These are phyloP conservation scores for Whitmania pigra DNA, from an alignment of 1,140 invertebrate species.

Conservation along the genomic window DNA sequence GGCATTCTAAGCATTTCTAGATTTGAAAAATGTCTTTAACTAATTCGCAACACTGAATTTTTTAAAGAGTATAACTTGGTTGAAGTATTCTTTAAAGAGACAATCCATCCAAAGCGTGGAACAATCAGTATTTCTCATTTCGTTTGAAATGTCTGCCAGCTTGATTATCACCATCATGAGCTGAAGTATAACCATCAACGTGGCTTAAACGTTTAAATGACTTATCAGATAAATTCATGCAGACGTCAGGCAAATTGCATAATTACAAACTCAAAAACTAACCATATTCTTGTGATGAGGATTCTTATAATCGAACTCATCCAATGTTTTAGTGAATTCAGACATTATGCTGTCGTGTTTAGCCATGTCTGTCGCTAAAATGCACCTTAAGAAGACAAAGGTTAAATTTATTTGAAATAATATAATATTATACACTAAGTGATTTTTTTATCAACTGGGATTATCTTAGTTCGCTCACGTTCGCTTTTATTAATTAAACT, in stretches of 20 bases:
- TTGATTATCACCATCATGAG: constrained; percentile 73
- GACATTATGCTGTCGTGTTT: constrained; percentile 71
- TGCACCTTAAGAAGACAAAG: constrained; percentile 48
- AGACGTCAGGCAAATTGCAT: not conserved
- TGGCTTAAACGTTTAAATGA: constrained; percentile 16
- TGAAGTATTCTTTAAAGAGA: constrained; percentile 48
- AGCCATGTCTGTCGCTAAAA: constrained; percentile 73
- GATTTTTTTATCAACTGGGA: not conserved
- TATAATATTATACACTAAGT: not conserved
- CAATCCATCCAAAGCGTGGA: constrained; percentile 72
- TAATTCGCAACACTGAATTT: too few species aligned
- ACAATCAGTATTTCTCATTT: constrained; percentile 68
- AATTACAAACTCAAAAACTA: constrained; percentile 34
- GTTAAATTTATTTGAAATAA: not conserved
- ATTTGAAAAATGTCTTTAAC: too few species aligned
- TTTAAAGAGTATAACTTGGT: constrained; percentile 33
- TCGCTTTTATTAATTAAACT: not conserved
- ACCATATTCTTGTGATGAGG: constrained; percentile 66
- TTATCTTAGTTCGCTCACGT: not conserved
- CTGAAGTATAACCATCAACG: constrained; percentile 43
- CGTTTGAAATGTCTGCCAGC: constrained; percentile 74
- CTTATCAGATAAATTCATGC: not conserved
- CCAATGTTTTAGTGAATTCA: constrained; percentile 48
- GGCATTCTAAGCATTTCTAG: too few species aligned
- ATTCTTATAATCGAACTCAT: constrained; percentile 57